A percentile compares a stretch with the other conserved stretches of the same genome.
phyloP scores from a whole-genome alignment of 2,888 invertebrate species.

The Acanthosoma haemorrhoidale region DNA sequence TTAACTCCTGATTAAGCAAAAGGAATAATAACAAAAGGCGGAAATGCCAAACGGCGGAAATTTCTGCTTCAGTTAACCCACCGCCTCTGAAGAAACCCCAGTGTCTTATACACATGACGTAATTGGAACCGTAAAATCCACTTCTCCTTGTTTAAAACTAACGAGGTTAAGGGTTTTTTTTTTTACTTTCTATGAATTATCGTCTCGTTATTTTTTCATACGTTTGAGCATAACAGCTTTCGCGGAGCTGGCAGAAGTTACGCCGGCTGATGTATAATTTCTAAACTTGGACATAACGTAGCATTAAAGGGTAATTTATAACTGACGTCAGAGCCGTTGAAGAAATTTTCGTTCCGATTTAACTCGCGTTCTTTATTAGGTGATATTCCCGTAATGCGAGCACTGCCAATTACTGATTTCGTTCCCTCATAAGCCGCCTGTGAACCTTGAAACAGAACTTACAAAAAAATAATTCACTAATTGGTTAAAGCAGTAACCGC shows the following conservation, averaged over 20 bases:
- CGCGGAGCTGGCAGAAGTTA: not conserved
- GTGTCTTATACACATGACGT: slow-evolving; percentile 3
- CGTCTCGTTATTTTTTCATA: not conserved
- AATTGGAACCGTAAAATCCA: slow-evolving; percentile 5
- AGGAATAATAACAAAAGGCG: slow-evolving; percentile 8
- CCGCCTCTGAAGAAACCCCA: not conserved
- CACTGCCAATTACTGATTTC: no score
- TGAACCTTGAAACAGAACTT: no score
- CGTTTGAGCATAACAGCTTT: not conserved
- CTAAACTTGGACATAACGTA: not conserved
- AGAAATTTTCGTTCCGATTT: no score
- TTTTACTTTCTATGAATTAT: not conserved
- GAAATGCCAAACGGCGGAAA: slow-evolving; percentile 10
- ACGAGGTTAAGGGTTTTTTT: not conserved
- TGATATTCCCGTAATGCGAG: no score
- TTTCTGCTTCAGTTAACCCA: slow-evolving; percentile 10
- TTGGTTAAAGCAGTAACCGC: no score
- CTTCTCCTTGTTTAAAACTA: slow-evolving; percentile 6
- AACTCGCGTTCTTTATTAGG: no score
- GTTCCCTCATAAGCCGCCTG: no score
- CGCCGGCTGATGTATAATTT: not conserved
- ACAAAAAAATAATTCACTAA: no score
- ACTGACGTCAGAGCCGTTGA: not conserved
- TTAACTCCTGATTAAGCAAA: slow-evolving; percentile 14
- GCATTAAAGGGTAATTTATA: not conserved